Evolutionary conservation across 2,888 invertebrate genomes (phyloP), one percentile per base, ranked within the genome.

Genomic region (Eristalinus aeneus): DNA sequence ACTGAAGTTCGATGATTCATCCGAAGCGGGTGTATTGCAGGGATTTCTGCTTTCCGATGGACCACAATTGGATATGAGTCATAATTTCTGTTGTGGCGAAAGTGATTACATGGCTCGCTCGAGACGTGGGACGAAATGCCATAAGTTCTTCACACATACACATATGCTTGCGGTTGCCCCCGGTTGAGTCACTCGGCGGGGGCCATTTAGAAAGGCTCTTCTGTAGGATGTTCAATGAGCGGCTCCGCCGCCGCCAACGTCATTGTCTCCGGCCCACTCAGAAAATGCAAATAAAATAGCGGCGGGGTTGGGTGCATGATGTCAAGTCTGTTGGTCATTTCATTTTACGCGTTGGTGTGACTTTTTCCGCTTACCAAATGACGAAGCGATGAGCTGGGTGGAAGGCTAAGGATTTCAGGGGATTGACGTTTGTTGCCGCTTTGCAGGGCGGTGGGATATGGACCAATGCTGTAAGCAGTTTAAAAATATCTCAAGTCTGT

Each of bases 71-170:
- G 16, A 5, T 46, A 46, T 84, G 84, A 84, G 75, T 84, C 80
- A 84, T 84, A 22, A n/a, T 60, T 75, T 3, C 16, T 53, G 64
- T 65, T 71, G 65, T 71, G 69, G 23, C 64, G 56, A 65, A 73
- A 60, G 64, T 54, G 60, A 79, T 79, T 78, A 73, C 74, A 69
- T 75, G 71, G 71, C 20, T 23, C 56, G 23, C 0, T 5, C 22
- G 56, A 23, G 22, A 56, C 75, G 84, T 84, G 67, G 80, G 80
- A 72, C 67, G 75, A 71, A 71, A 75, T 80, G 56, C 54, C 73
- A 74, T 69, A 11, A 23, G 23, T 23, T 56, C 23, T 56, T 71
- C 53, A 64, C 56, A 56, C 16, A 39, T 64, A 60, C 36, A 34
- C 31, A 58, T 32, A 54, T 6, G 22, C 23, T 32, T 60, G 32